Conservation (phyloP, 2,797 vertebrate genomes). For the Lindbergichthys nudifrons region DNA sequence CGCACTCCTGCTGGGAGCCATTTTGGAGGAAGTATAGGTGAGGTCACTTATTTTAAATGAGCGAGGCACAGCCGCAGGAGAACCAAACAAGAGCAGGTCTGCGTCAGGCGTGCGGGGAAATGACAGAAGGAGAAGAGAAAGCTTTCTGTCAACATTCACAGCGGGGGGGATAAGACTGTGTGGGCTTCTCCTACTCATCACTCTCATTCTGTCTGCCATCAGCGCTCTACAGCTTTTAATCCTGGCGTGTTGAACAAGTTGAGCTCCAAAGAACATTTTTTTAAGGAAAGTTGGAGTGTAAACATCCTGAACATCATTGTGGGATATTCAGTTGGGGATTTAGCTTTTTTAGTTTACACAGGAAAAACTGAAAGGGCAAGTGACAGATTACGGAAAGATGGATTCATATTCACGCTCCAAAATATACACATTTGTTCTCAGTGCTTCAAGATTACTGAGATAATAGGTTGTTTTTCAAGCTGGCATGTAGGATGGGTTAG, state of each 20-base stretch:
- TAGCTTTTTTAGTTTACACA: constrained; percentile 50
- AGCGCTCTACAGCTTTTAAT: constrained; percentile 43
- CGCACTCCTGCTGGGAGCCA: constrained; percentile 69
- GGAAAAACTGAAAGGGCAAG: constrained; percentile 34
- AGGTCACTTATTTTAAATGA: constrained; percentile 75
- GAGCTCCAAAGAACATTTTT: constrained; percentile 50
- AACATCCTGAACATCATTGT: constrained; percentile 39
- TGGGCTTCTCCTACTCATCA: constrained; percentile 54
- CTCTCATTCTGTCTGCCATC: constrained; percentile 53
- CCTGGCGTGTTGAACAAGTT: constrained; percentile 34
- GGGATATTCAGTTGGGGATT: constrained; percentile 34
- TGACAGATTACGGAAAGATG: constrained; percentile 29
- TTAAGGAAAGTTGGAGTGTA: constrained; percentile 44
- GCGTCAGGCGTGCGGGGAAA: constrained; percentile 55
- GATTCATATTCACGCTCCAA: constrained; percentile 42
- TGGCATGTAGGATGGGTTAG: constrained; percentile 11
- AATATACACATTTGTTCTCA: constrained; percentile 46
- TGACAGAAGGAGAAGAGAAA: constrained; percentile 57
- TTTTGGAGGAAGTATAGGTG: constrained; percentile 72
- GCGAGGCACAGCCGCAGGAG: constrained; percentile 27
- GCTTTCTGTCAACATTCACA: constrained; percentile 64
- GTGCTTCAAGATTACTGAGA: constrained; percentile 14
- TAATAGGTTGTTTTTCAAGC: constrained; percentile 28
- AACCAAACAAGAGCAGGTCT: constrained; percentile 59
- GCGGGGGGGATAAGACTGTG: constrained; percentile 32